Evolutionary conservation across 2,113 vertebrate species (phyloP), one percentile per base, ranked within the genome.

Genomic region (Leptosomus discolor): DNA sequence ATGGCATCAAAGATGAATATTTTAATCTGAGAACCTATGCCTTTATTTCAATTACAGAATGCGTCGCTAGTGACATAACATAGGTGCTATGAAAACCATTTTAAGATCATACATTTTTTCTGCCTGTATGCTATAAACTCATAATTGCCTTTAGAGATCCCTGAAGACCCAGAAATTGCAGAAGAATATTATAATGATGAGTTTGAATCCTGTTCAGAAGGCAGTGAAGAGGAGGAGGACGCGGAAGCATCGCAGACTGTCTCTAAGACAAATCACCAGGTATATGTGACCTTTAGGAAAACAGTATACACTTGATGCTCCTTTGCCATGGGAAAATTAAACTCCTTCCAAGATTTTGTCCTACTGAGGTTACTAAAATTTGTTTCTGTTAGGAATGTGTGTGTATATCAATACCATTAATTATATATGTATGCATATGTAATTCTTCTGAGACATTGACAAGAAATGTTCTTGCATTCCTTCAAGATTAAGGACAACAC

Each of bases 151-250:
- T 84, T 91, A 99, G 99, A 97, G 51, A 99, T 99, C 86, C 99
- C 99, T 3, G 98, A 99, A 97, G 99, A 99, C 75, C 98, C 99
- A 16, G 96, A 94, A 39, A 75, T 96, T 51, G 98, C 99, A 81
- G 99, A 99, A 92, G 97, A 98, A 86, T 99, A 98, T 97, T 98
- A 98, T 41, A 95, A 98, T 45, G 99, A 99, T 63, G 96, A 94
- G 5, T 99, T 99, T 92, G 99, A 99, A 61, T 99, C 99, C 75
- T 99, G 96, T 91, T 99, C 98, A 48, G 98, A 99, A 97, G 95
- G 95, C 41, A 97, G 98, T 54, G 98, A 98, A 50, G 45, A 46
- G 45, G 45, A 57, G 30, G 98, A 97, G 57, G 98, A 97, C 12
- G 90, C 64, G 1, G 92, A 96, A 83, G 75, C 17, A 1, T 85